A percentile compares a stretch with the other conserved stretches of the same genome.
Evolutionary conservation across 2,113 vertebrate species (phyloP).

Genomic region (Marmota monax): DNA sequence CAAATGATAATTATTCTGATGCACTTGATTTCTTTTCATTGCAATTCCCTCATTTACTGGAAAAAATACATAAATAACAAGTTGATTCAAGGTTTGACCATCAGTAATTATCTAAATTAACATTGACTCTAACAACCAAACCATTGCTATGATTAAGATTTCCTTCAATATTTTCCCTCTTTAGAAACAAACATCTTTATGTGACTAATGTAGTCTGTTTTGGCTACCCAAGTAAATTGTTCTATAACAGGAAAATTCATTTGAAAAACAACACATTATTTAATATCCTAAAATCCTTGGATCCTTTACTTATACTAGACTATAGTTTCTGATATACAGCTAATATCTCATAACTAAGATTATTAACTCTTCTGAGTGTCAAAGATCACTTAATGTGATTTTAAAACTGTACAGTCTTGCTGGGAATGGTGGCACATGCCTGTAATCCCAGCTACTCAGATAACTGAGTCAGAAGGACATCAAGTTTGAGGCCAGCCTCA

Average conservation of each 20-base stretch:
- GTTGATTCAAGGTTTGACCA: background rate
- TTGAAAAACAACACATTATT: background rate
- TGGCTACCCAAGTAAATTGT: background rate
- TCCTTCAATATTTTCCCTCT: background rate
- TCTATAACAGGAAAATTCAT: background rate
- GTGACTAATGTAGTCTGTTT: background rate
- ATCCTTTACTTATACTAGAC: background rate
- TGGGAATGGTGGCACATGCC: background rate
- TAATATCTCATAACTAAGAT: background rate
- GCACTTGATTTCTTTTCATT: slow-evolving; percentile 39
- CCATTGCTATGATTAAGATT: background rate
- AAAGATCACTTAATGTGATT: background rate
- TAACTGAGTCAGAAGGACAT: background rate
- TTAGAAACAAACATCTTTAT: background rate
- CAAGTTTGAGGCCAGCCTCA: background rate
- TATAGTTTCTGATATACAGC: background rate
- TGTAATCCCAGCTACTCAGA: background rate
- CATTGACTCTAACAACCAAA: background rate
- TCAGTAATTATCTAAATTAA: slow-evolving; percentile 45
- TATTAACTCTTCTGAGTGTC: background rate
- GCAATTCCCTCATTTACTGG: background rate
- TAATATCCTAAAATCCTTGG: background rate
- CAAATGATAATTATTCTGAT: background rate
- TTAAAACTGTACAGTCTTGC: background rate
- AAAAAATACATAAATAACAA: slow-evolving; percentile 19